Evolutionary conservation across 2,888 invertebrate species (phyloP), one percentile per base, ranked within the genome.

Genomic region (Pyrrhia umbra): DNA sequence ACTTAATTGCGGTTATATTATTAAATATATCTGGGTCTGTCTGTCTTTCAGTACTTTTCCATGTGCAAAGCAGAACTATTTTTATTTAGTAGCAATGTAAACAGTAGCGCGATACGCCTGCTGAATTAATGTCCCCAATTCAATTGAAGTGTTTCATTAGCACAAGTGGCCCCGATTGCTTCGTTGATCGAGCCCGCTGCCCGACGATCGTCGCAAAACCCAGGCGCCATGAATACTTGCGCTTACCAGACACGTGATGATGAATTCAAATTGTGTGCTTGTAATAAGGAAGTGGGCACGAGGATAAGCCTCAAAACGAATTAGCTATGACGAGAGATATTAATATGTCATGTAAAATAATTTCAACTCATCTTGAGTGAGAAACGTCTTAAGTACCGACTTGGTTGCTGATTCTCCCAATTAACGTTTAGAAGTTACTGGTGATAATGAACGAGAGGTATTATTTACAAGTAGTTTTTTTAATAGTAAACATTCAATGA

Each of bases 121-220:
- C 88, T 90, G 91, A 93, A 93, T 93, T 91, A 94, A 92, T 92
- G 94, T 92, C 91, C 93, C 93, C 94, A 94, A 95, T 94, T 92
- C 94, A 94, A 94, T 95, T 94, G 92, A 92, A 93, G 90, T 92
- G 94, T 94, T 94, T 94, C 92, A 94, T 95, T 94, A 94, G 93
- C 90, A 91, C 94, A 95, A 95, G 95, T 95, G 95, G 95, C 90
- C 91, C 89, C 93, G 94, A 95, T 95, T 94, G 94, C 93, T 92
- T 92, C 91, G 93, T 92, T 92, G 89, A 88, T 91, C 88, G 89
- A 84, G 88, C 81, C 83, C 84, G 81, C 75, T 87, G 81, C 82
- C 83, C 84, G 83, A 76, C 87, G 80, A 86, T 85, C 85, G 85
- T 84, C 85, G 90, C 88, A 82, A 90, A 89, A 85, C 85, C 80